A percentile compares a stretch with the other conserved stretches of the same genome.
These are phyloP conservation scores for Dromococcyx pavoninus DNA, from an alignment of 2,797 vertebrate genomes.

Conservation along the genomic window DNA sequence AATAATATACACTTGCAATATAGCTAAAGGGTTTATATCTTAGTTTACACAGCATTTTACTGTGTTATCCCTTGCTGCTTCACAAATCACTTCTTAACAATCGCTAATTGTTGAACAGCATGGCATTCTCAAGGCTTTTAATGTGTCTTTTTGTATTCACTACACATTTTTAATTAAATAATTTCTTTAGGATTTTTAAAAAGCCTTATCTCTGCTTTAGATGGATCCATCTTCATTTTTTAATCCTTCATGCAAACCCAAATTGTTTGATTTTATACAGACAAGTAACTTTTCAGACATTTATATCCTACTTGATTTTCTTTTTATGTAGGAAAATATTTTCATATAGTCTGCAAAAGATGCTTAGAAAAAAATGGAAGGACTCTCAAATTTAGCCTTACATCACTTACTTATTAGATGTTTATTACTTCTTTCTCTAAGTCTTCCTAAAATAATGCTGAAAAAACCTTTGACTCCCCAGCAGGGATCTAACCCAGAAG, in stretches of 20 bases:
- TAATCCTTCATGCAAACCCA: neutral
- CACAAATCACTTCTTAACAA: neutral
- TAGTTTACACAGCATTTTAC: neutral
- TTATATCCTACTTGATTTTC: neutral
- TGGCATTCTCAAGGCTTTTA: neutral
- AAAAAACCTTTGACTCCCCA: accelerated
- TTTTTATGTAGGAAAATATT: neutral
- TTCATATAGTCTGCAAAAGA: neutral
- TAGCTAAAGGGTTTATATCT: neutral
- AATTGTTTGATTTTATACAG: neutral
- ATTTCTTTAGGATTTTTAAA: neutral
- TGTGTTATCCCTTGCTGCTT: neutral
- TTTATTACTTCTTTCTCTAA: neutral
- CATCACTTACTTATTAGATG: neutral
- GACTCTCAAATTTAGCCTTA: neutral
- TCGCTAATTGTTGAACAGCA: neutral
- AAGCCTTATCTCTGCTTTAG: neutral
- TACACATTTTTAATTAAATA: neutral
- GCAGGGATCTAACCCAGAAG: neutral
- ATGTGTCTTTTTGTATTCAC: neutral
- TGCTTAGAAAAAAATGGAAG: neutral
- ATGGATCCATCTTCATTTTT: neutral
- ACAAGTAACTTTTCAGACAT: neutral
- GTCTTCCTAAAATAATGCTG: neutral
- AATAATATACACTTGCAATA: neutral